Base-by-base conservation (phyloP, 2,797 vertebrate genomes). In the Anguilla marmorata region DNA sequence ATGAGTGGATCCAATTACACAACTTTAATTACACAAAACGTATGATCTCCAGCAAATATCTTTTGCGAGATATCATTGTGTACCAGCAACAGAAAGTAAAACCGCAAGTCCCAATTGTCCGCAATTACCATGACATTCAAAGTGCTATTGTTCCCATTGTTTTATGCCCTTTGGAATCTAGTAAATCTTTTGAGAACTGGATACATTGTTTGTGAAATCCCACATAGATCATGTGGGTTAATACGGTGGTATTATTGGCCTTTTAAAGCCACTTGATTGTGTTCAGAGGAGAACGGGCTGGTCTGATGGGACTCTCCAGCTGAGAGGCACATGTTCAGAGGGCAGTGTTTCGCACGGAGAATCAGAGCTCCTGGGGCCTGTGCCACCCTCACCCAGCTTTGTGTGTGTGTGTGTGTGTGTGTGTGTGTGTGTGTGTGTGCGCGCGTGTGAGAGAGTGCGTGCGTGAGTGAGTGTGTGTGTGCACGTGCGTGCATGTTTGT, bases 251-350 rank as follows among this genome's bases (percentile, higher is more conserved):
- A 91, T 92, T 91, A 90, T 91, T 93, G 90, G 76, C 88, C 88
- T 93, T 93, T 92, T 90, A 92, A 92, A 92, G 90, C 91, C 89
- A 90, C 91, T 90, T 89, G 63, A 87, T 80, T 86, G 27, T 69
- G 89, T 90, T 91, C 91, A 89, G 89, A 88, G 89, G 84, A 84
- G 72, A 87, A 84, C 54, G 72, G 85, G 0, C 84, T 91, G 86
- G 80, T 89, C 89, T 90, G 87, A 90, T 91, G 86, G 86, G 86
- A 52, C 86, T 88, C 89, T 41, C 91, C 93, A 94, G 91, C 91
- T 94, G 92, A 94, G 88, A 88, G 88, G 88, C 92, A 93, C 88
- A 93, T 94, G 93, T 94, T 91, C 76, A 82, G 89, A 87, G 84
- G 89, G 58, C 37, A 48, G 37, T 37, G 14, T 37, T 41, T 19